Evolutionary conservation across 2,888 invertebrate species (phyloP).

Genomic region (Lasioglossum malachurum): DNA sequence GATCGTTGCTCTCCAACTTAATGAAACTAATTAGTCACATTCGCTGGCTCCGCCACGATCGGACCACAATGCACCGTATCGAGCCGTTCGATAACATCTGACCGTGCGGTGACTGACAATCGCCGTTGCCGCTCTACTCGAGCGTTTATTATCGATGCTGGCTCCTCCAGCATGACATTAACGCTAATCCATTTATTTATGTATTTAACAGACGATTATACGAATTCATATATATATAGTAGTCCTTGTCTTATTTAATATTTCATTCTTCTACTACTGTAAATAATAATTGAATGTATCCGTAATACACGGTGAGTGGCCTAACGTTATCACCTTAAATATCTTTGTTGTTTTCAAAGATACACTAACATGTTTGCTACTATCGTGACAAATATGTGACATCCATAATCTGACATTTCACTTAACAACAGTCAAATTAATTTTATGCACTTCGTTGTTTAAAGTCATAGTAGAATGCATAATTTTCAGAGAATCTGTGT

Average conservation of each 20-base stretch:
- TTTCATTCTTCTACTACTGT: background rate
- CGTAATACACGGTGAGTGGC: no score
- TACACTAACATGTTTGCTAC: no score
- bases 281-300: background rate
- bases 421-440: no score
- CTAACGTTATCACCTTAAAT: no score
- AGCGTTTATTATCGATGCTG: background rate
- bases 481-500: no score
- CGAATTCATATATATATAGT: background rate
- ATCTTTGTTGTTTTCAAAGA: no score
- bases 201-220: background rate
- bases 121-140: background rate
- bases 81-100: constrained; percentile 43
- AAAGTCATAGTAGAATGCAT: no score
- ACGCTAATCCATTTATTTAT: background rate
- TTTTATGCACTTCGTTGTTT: no score
- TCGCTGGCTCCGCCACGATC: constrained; percentile 38
- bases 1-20: constrained; percentile 54
- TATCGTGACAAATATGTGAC: no score
- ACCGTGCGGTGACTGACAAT: constrained; percentile 26
- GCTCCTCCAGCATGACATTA: background rate
- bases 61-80: constrained; percentile 38
- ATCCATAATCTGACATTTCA: no score
- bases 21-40: constrained; percentile 66
- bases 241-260: background rate